Evolutionary conservation across 2,888 invertebrate species (phyloP), one percentile per base, ranked within the genome.

Genomic region (Uloborus plumipes): DNA sequence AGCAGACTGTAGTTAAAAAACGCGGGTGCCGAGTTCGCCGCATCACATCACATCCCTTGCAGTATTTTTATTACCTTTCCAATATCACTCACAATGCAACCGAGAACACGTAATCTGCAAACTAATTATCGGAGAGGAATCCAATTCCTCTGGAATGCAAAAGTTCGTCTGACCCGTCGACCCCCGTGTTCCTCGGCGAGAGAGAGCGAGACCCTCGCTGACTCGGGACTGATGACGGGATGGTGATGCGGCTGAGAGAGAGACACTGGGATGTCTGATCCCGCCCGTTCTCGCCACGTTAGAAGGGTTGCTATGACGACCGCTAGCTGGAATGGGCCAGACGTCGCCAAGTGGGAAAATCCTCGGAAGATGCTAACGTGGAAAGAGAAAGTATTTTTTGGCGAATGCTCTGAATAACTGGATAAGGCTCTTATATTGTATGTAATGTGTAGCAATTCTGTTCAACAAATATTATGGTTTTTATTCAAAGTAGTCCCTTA

Each of bases 221-320:
- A n/a, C n/a, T 14, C 47, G 18, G 64, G 15, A 64, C 64, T 16
- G 64, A 39, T 39, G 49, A 47, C 18, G 9, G 64, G 47, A 64
- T 39, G 11, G n/a, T 39, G 64, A 64, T 64, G 64, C 64, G 49
- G 64, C 64, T 64, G 64, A 64, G 64, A 47, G 64, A 47, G 49
- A 64, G 64, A 64, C 64, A 64, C 47, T 39, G 64, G 47, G 64
- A 64, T 64, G 64, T 64, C 64, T 64, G 64, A 64, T 64, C 64
- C 64, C n/a, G 39, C 22, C 64, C 49, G 64, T 49, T 64, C 64
- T 47, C 64, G 64, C 47, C 47, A 49, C 64, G 47, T 39, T 39
- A 39, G 9, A 39, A 64, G 64, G 64, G 64, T 64, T 64, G 64
- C 64, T 39, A 39, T 39, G 39, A 9, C 39, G 39, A 39, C 39